Evolutionary conservation across 35 echinoderm and acorn worm species (phyloP), one percentile per base, ranked within the genome.

Genomic region (Acanthaster planci): DNA sequence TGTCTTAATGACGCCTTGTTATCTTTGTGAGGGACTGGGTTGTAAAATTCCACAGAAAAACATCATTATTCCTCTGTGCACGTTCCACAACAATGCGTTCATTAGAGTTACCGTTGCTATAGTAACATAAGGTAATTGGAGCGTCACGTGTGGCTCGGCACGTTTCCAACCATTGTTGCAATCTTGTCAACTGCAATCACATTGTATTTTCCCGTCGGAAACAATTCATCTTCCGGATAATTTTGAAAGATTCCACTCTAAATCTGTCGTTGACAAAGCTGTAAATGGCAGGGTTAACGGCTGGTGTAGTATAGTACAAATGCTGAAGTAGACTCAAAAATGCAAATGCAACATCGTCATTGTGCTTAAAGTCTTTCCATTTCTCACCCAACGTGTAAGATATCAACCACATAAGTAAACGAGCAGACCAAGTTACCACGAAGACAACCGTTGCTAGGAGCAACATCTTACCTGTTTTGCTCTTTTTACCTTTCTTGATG

Each of bases 361-460:
- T 80, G 16, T 82, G 16, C 32, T 85, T 78, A 7, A 92, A 60
- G n/a, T 67, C 1, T 38, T 52, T 19, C 90, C 90, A 92, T 84
- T 85, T 82, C 0, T 76, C 79, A 0, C 38, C 39, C 22, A 68
- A 40, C 15, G 51, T 32, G 50, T 82, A 81, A 5, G 78, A 77
- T 42, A 92, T 78, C 10, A 92, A 37, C 90, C 90, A 92, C 90
- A 92, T 92, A 35, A 92, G 87, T 55, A 84, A 92, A 16, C 90
- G 82, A 8, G 90, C 90, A 1, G 90, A 87, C 90, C 90, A 92
- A 7, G 90, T 92, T 19, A 87, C 85, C 44, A 92, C 90, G 59
- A 92, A 92, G 16, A 92, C 90, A 5, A 92, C 57, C 0, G 90
- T 92, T 19, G 90, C 90, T 19, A 92, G 79, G 50, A 92, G 78